Evolutionary conservation across 2,888 invertebrate species (phyloP).

Genomic region (Acleris sparsana): DNA sequence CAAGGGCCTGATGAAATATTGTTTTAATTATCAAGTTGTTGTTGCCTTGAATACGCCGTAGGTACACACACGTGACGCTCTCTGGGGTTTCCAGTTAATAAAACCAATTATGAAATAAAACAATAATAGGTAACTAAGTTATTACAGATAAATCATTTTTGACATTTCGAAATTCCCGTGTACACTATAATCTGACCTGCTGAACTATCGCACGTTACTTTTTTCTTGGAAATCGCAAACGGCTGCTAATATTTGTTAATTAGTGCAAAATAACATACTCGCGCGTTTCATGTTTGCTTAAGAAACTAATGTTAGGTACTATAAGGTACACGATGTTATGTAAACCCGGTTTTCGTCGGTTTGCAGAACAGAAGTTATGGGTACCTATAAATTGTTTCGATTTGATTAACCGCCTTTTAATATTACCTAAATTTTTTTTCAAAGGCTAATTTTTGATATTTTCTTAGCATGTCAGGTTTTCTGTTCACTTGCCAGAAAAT

Average conservation of each 20-base stretch:
- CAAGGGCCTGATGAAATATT: slow-evolving; percentile 46
- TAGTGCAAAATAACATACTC: slow-evolving; percentile 20
- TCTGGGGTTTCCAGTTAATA: slow-evolving; percentile 10
- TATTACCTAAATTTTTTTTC: too few relatives aligned
- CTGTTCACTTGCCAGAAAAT: too few relatives aligned
- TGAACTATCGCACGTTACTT: slow-evolving; percentile 1
- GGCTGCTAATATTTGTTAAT: slow-evolving; percentile 24
- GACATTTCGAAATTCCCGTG: neutral
- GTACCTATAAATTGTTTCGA: neutral
- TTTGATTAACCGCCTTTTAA: neutral
- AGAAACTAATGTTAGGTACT: neutral
- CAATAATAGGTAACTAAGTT: neutral
- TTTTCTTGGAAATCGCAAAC: slow-evolving; percentile 11
- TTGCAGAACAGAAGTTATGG: neutral
- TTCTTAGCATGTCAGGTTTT: too few relatives aligned
- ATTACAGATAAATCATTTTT: too few relatives aligned
- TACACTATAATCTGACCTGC: neutral
- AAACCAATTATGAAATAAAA: slow-evolving; percentile 3
- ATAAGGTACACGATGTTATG: neutral
- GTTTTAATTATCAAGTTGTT: slow-evolving; percentile 43
- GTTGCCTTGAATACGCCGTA: slow-evolving; percentile 26
- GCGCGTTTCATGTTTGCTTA: slow-evolving; percentile 11
- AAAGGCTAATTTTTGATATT: too few relatives aligned
- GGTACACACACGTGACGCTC: slow-evolving; percentile 32
- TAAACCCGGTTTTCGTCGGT: slow-evolving; percentile 1